Base-by-base conservation (phyloP, 2,113 vertebrate species). In the Uropsilus gracilis region DNA sequence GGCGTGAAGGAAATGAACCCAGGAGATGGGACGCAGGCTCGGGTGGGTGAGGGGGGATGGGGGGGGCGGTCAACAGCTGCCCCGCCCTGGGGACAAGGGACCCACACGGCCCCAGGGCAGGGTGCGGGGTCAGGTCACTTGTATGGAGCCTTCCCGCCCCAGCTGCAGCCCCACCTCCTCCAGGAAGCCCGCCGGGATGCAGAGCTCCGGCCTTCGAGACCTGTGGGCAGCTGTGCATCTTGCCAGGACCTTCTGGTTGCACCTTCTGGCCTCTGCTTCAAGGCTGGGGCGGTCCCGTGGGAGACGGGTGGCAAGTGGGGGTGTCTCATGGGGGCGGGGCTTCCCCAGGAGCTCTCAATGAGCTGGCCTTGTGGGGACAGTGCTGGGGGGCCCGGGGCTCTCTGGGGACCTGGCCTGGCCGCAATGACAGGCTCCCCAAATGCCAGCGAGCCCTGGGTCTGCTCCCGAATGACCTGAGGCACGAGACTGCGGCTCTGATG, bases 21-120 rank as follows among this genome's bases (percentile, higher is more conserved):
- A 3, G 24, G 28, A 14, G 3, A 4, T 0, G 28, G 6, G 44
- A 16, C 1, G 26, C 88, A 34, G 44, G n/a, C 30, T 0, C 0
- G n/a, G 37, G 10, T n/a, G 8, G 8, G 17, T 28, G 55, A 44
- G 61, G 55, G 53, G 61, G 0, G 2, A 30, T 10, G 42, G 26
- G 50, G 64, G 3, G 55, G 39, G 3, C 24, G 80, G 64, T 10
- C 77, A 8, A 1, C 11, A 66, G 63, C 68, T 6, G 9, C 44
- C 44, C 59, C 63, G 61, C 24, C 63, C 81, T n/a, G 39, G 39
- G 39, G 66, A 48, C 37, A 20, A 63, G 61, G 26, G 13, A 30
- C 16, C 26, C 9, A 14, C 22, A 13, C 24, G 32, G 57, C 6
- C 6, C 50, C 46, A 9, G 17, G 28, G 11, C 11, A 8, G 10